Evolutionary conservation across 2,797 vertebrate species (phyloP).

Genomic region (Hydrocynus forskahlii): DNA sequence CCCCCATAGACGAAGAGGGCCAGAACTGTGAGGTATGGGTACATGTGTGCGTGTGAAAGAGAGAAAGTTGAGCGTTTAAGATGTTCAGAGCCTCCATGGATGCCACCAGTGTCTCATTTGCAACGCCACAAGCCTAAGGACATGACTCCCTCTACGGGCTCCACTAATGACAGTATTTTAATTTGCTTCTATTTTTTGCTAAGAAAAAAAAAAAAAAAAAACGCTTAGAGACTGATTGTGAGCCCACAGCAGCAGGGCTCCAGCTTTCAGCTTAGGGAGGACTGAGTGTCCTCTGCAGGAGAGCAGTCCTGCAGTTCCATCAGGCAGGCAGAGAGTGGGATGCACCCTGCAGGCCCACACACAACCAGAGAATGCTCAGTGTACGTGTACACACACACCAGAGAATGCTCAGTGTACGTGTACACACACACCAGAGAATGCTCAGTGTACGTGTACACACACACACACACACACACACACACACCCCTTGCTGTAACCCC

Average conservation of each 20-base stretch:
- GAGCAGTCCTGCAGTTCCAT: neutral
- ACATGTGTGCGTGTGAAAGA: neutral
- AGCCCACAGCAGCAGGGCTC: constrained; percentile 27
- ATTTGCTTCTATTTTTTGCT: constrained; percentile 52
- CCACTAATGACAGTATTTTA: constrained; percentile 56
- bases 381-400: no score
- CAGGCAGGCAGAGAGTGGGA: neutral
- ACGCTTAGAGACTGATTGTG: constrained; percentile 51
- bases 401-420: no score
- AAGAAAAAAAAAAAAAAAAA: constrained; percentile 32
- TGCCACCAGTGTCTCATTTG: constrained; percentile 50
- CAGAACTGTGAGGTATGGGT: neutral
- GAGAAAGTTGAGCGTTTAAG: neutral
- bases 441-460: no score
- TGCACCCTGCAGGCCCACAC: neutral
- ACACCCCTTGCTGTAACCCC: no score
- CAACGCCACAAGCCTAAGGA: constrained; percentile 49
- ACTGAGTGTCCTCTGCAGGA: constrained; percentile 47
- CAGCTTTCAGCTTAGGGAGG: constrained; percentile 36
- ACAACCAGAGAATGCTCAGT: neutral
- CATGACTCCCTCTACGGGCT: constrained; percentile 44
- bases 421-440: no score
- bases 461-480: no score
- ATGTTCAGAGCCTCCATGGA: constrained; percentile 8
- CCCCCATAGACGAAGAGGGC: neutral